A percentile compares a stretch with the other conserved stretches of the same genome.
phyloP scores from a whole-genome alignment of 64 coral and sea anemone genomes.

The Exaiptasia diaphana region DNA sequence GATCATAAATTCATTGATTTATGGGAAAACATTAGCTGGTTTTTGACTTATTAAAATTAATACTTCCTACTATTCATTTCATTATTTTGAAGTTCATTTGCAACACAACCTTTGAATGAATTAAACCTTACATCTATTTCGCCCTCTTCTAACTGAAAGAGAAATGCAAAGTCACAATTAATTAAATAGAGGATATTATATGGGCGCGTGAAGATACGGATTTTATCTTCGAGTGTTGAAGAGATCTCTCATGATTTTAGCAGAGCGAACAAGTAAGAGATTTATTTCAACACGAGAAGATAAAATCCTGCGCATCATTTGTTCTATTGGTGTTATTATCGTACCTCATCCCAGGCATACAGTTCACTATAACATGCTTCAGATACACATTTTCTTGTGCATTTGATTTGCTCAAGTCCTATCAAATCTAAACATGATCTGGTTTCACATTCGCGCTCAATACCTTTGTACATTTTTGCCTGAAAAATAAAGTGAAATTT shows the following conservation, averaged over 20 bases:
- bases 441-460: conserved; percentile 34
- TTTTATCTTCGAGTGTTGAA: too few relatives aligned
- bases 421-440: background rate
- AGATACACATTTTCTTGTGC: conserved; percentile 41
- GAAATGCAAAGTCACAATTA: background rate
- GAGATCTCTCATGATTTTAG: background rate
- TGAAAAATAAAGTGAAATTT: background rate
- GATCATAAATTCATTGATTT: too few relatives aligned
- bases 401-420: conserved; percentile 44
- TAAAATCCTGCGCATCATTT: background rate
- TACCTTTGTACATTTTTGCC: background rate
- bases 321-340: too few relatives aligned
- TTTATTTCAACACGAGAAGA: too few relatives aligned
- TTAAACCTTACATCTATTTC: conserved; percentile 55
- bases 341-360: conserved; percentile 56
- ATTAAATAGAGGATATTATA: too few relatives aligned
- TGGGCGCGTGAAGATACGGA: too few relatives aligned
- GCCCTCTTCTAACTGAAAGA: conserved; percentile 50
- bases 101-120: conserved; percentile 60
- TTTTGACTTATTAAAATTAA: too few relatives aligned
- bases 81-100: conserved; percentile 39
- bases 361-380: conserved; percentile 27
- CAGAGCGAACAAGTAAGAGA: too few relatives aligned
- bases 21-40: too few relatives aligned
- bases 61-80: background rate